These are phyloP conservation scores for Acarapis woodi DNA, from an alignment of 1,140 invertebrate genomes.

Conservation along the genomic window DNA sequence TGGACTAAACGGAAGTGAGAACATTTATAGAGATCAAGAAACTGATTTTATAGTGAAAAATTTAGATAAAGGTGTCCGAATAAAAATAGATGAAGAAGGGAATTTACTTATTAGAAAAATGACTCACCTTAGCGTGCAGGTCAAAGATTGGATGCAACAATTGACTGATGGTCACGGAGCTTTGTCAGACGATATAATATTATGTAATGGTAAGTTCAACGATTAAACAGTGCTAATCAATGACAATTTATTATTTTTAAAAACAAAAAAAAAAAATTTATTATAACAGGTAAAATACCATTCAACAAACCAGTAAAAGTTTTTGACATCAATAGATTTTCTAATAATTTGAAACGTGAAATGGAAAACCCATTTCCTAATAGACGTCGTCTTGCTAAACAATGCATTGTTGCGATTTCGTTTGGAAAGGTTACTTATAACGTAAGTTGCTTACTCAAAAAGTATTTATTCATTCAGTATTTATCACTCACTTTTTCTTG, in stretches of 20 bases:
- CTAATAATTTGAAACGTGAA: conserved; percentile 64
- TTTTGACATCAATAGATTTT: conserved; percentile 77
- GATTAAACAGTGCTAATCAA: background rate
- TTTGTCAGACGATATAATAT: too few relatives aligned
- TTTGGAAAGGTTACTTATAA: conserved; percentile 48
- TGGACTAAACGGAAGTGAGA: conserved; percentile 53
- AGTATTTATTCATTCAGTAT: too few relatives aligned
- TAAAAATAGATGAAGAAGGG: conserved; percentile 79
- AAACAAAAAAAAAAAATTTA: conserved; percentile 49
- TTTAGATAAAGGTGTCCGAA: conserved; percentile 33
- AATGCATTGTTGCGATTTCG: conserved; percentile 57
- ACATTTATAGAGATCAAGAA: conserved; percentile 66
- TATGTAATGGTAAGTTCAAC: too few relatives aligned
- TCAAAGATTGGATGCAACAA: conserved; percentile 32
- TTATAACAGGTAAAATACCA: conserved; percentile 52
- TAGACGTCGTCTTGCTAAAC: conserved; percentile 48
- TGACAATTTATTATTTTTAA: background rate
- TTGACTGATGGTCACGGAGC: too few relatives aligned
- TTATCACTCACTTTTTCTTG: too few relatives aligned
- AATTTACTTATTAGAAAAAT: conserved; percentile 73
- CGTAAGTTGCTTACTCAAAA: too few relatives aligned
- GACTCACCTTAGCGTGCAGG: conserved; percentile 63
- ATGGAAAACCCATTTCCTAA: conserved; percentile 42
- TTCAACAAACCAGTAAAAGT: conserved; percentile 73
- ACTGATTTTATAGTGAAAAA: too few relatives aligned